A percentile compares a stretch with the other conserved stretches of the same genome.
These are phyloP conservation scores for Hydractinia symbiolongicarpus DNA, from an alignment of 30 jellyfish, hydroid and myxozoan species.

Conservation along the genomic window DNA sequence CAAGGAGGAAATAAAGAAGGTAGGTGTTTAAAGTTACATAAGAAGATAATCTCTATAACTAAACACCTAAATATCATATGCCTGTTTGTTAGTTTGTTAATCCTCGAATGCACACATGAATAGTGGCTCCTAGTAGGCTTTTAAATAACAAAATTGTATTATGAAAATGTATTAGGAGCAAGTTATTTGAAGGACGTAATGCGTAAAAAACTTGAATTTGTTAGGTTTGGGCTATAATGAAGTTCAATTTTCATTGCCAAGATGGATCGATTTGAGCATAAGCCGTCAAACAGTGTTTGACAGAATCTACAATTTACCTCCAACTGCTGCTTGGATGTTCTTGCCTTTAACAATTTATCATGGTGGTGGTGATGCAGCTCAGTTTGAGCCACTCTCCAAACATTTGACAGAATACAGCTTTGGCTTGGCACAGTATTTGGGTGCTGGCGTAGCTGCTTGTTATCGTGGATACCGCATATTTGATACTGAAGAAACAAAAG, in stretches of 20 bases:
- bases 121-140: no score
- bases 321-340: constrained; percentile 45
- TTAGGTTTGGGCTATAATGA: constrained; percentile 39
- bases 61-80: no score
- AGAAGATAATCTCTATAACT: no score
- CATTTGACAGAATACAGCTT: constrained; percentile 10
- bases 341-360: constrained; percentile 24
- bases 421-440: constrained; percentile 35
- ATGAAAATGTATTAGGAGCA: no score
- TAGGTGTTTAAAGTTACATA: neutral
- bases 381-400: constrained; percentile 26
- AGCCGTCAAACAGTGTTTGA: constrained; percentile 33
- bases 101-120: no score
- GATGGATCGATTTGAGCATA: constrained; percentile 29
- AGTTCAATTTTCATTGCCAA: constrained; percentile 22
- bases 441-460: constrained; percentile 43
- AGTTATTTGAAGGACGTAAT: no score
- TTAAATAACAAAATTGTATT: no score
- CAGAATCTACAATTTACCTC: constrained; percentile 14
- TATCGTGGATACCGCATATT: constrained; percentile 34
- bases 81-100: no score
- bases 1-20: constrained; percentile 26
- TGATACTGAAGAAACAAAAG: constrained; percentile 28
- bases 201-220: no score
- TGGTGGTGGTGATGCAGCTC: constrained; percentile 40